A percentile compares a stretch with the other conserved stretches of the same genome.
phyloP scores from a whole-genome alignment of 2,797 vertebrate species.

The Tokudaia tokunoshimensis region DNA sequence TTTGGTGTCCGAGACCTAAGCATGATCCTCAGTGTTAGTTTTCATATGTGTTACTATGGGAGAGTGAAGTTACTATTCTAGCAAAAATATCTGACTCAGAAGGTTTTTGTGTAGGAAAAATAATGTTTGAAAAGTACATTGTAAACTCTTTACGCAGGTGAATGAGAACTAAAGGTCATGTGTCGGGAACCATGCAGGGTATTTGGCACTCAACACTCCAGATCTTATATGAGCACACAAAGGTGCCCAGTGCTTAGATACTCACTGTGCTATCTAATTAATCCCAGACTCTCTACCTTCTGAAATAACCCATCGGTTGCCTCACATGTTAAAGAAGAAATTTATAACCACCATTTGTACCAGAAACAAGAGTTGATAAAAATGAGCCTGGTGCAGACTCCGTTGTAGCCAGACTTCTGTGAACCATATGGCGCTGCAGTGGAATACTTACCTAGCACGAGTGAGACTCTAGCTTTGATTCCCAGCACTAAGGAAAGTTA shows the following conservation, averaged over 20 bases:
- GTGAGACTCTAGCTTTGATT: neutral
- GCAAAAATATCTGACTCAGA: neutral
- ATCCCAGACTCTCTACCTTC: neutral
- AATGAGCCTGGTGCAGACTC: neutral
- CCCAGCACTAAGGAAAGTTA: neutral
- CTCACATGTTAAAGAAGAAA: neutral
- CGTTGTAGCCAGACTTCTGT: neutral
- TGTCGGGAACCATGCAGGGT: neutral
- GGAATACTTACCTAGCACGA: neutral
- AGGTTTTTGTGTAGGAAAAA: neutral
- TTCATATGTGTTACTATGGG: neutral
- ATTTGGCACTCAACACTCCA: neutral
- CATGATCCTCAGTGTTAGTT: constrained; percentile 1
- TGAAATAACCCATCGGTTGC: neutral
- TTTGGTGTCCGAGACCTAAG: constrained; percentile 28
- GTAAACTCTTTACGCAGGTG: neutral
- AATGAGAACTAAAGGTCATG: neutral
- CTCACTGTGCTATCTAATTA: constrained; percentile 14
- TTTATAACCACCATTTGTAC: neutral
- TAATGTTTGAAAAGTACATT: neutral
- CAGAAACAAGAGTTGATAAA: neutral
- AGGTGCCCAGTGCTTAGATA: neutral
- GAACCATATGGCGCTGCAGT: neutral
- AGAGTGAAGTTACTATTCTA: neutral
- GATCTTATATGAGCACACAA: neutral